These are phyloP conservation scores for Calosoma granatense DNA, from an alignment of 1,140 invertebrate species.

Conservation along the genomic window DNA sequence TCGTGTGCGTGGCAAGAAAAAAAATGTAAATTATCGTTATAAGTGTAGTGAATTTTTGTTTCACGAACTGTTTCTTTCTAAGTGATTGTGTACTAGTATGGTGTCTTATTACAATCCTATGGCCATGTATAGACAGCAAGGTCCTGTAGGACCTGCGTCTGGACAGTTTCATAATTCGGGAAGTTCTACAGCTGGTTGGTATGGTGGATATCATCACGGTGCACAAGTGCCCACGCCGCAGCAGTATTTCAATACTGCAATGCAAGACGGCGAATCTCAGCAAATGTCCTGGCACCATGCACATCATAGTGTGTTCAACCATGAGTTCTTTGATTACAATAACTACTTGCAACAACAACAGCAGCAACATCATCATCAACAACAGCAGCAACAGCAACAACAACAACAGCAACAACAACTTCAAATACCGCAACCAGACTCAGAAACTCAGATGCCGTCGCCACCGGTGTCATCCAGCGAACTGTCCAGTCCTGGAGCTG, in stretches of 20 bases:
- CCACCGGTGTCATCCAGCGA: conserved; percentile 55
- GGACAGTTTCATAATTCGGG: conserved; percentile 19
- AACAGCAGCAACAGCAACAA: conserved; percentile 20
- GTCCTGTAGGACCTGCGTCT: conserved; percentile 25
- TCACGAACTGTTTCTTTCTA: neutral
- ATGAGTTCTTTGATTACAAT: conserved; percentile 31
- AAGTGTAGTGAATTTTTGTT: neutral
- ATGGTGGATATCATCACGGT: conserved; percentile 23
- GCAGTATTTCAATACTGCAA: conserved; percentile 19
- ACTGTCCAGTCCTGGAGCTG: conserved; percentile 51
- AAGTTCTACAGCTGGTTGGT: conserved; percentile 26
- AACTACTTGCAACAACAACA: conserved; percentile 23
- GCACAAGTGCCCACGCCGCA: conserved; percentile 12
- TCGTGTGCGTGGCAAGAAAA: neutral
- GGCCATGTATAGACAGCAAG: conserved; percentile 46
- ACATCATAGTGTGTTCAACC: conserved; percentile 27
- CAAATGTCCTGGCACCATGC: conserved; percentile 24
- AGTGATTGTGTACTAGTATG: conserved; percentile 30
- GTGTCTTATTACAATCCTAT: conserved; percentile 47
- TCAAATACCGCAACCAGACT: conserved; percentile 13
- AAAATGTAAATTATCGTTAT: neutral
- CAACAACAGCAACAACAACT: conserved; percentile 20
- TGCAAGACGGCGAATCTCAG: conserved; percentile 24
- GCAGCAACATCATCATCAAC: conserved; percentile 15
- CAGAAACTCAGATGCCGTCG: conserved; percentile 36